A percentile compares a stretch with the other conserved stretches of the same genome.
Evolutionary conservation across 1,140 invertebrate genomes (phyloP).

Genomic region (Listronotus oregonensis): DNA sequence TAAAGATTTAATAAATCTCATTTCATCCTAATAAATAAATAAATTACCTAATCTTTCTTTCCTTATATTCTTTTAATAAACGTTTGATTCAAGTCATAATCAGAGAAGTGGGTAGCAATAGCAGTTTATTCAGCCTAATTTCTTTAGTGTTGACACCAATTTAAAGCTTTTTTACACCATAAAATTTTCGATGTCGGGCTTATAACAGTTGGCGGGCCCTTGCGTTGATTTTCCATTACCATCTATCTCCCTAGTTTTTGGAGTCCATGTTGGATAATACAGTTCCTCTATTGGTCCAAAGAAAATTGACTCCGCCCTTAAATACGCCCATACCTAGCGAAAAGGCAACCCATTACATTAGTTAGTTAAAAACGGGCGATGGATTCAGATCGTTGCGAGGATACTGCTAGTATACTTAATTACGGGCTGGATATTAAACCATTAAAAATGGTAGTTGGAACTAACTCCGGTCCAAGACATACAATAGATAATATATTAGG

Average conservation of each 20-base stretch:
- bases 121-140: constrained; percentile 43
- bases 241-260: constrained; percentile 37
- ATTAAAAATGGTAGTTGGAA: constrained; percentile 51
- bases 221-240: constrained; percentile 35
- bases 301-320: constrained; percentile 36
- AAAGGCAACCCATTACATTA: constrained; percentile 44
- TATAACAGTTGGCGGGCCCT: constrained; percentile 41
- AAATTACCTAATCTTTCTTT: constrained; percentile 3
- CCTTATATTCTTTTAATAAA: constrained; percentile 24
- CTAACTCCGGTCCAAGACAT: constrained; percentile 53
- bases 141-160: constrained; percentile 43
- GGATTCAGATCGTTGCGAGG: constrained; percentile 54
- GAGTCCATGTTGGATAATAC: constrained; percentile 49
- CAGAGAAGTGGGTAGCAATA: constrained; percentile 40
- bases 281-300: constrained; percentile 38
- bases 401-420: constrained; percentile 49
- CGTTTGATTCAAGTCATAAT: constrained; percentile 23
- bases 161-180: constrained; percentile 43
- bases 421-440: constrained; percentile 53
- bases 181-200: constrained; percentile 40
- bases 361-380: constrained; percentile 52
- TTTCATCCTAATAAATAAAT: too few relatives aligned
- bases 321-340: constrained; percentile 41
- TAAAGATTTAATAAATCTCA: too few relatives aligned
- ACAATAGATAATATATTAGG: constrained; percentile 58